phyloP scores from a whole-genome alignment of 2,888 invertebrate species.

The Hypsopygia costalis region DNA sequence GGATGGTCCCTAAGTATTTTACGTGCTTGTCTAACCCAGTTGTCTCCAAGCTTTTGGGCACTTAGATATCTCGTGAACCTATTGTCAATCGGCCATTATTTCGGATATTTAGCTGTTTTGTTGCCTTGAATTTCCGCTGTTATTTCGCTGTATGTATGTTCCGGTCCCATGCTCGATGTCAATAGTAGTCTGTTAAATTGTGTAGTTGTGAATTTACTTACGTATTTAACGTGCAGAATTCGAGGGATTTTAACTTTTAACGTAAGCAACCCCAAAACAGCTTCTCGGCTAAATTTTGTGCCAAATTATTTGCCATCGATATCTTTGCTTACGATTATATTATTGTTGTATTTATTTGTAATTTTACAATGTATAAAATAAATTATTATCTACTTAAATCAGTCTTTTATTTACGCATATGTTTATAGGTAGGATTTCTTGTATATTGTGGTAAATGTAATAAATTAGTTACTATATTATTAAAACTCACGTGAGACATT shows the following conservation, averaged over 20 bases:
- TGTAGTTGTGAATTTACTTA: too few species aligned
- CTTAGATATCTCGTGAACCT: neutral
- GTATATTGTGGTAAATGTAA: too few species aligned
- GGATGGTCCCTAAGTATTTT: too few species aligned
- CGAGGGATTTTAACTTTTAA: neutral
- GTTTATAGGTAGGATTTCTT: too few species aligned
- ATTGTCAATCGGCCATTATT: neutral
- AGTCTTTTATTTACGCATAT: conserved; percentile 15
- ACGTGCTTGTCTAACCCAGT: too few species aligned
- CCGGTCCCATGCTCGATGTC: too few species aligned
- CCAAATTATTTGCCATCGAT: conserved; percentile 73
- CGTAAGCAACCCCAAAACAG: conserved; percentile 12
- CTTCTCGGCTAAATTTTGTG: conserved; percentile 58
- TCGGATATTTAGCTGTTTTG: neutral
- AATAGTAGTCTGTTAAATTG: too few species aligned
- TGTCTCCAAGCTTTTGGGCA: too few species aligned
- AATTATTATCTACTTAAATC: conserved; percentile 45
- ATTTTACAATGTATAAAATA: conserved; percentile 61
- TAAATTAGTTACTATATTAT: too few species aligned
- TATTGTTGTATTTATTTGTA: conserved; percentile 65
- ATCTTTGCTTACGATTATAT: conserved; percentile 47
- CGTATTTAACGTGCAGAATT: neutral
- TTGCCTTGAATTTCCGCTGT: too few species aligned
- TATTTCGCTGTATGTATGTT: too few species aligned
- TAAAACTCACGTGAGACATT: too few species aligned